These are phyloP conservation scores for Pseudochirops cupreus DNA, from an alignment of 2,797 vertebrate genomes.

Conservation along the genomic window DNA sequence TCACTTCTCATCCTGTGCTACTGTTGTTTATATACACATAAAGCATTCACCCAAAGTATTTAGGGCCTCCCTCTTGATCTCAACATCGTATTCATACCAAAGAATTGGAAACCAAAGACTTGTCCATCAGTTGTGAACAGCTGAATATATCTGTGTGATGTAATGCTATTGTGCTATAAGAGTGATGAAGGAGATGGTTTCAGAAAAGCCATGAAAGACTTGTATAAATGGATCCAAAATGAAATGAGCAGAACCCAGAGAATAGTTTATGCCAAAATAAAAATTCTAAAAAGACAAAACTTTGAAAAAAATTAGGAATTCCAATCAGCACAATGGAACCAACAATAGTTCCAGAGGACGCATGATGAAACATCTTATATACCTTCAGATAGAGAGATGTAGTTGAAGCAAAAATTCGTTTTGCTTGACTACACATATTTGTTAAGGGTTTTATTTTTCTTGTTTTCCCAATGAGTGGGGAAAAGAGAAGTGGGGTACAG, in stretches of 20 bases:
- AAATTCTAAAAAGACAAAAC: not conserved
- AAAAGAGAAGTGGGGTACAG: too few species aligned
- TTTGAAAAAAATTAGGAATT: not conserved
- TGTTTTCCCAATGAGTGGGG: too few species aligned
- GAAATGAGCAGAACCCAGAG: too few species aligned
- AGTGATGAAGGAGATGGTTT: not conserved
- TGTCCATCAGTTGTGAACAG: not conserved
- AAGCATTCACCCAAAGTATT: not conserved
- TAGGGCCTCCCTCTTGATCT: not conserved
- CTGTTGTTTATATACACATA: not conserved
- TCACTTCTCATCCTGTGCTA: not conserved
- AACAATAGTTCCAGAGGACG: too few species aligned
- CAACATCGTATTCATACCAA: not conserved
- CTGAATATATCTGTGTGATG: not conserved
- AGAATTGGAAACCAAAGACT: not conserved
- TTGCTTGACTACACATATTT: too few species aligned
- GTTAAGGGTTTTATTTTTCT: too few species aligned
- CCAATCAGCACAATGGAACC: not conserved
- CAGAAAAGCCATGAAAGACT: too few species aligned
- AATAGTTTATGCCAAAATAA: not conserved
- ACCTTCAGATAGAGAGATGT: not conserved
- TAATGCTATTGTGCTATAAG: not conserved
- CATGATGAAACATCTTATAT: not conserved
- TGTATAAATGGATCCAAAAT: too few species aligned
- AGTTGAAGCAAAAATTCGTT: not conserved